A percentile compares a stretch with the other conserved stretches of the same genome.
These are phyloP conservation scores for Gavia stellata DNA, from an alignment of 2,113 vertebrate species.

Conservation along the genomic window DNA sequence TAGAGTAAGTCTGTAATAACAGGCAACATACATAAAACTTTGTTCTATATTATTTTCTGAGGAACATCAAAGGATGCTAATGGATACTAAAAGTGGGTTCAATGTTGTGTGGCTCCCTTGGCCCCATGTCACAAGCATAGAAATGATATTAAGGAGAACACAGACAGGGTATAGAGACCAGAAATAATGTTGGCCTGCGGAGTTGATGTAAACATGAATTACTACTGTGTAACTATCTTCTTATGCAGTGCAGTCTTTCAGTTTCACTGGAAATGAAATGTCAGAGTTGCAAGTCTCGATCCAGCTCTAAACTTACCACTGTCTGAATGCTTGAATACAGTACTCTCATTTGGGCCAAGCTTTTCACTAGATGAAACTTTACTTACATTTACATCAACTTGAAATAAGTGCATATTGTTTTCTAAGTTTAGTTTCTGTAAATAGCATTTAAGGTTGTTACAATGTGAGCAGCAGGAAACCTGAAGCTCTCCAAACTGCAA, in stretches of 20 bases:
- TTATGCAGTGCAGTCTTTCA: background rate
- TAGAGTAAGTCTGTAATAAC: background rate
- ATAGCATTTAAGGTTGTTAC: background rate
- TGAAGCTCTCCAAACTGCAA: background rate
- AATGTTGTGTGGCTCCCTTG: background rate
- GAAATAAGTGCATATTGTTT: background rate
- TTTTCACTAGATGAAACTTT: background rate
- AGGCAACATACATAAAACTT: background rate
- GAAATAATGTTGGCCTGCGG: background rate
- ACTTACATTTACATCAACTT: background rate
- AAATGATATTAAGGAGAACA: background rate
- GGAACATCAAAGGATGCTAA: background rate
- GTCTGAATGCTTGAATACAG: background rate
- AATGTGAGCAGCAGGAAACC: background rate
- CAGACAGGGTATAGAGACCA: background rate
- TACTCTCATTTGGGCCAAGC: background rate
- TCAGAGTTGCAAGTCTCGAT: background rate
- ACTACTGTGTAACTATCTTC: background rate
- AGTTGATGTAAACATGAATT: background rate
- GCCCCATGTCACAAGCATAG: background rate
- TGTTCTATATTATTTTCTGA: background rate
- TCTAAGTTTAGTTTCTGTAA: background rate
- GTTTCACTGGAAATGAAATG: background rate
- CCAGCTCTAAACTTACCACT: background rate
- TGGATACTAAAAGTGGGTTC: background rate